These are phyloP conservation scores for Phrynocephalus versicolor DNA, from an alignment of 2,113 vertebrate species.

Conservation along the genomic window DNA sequence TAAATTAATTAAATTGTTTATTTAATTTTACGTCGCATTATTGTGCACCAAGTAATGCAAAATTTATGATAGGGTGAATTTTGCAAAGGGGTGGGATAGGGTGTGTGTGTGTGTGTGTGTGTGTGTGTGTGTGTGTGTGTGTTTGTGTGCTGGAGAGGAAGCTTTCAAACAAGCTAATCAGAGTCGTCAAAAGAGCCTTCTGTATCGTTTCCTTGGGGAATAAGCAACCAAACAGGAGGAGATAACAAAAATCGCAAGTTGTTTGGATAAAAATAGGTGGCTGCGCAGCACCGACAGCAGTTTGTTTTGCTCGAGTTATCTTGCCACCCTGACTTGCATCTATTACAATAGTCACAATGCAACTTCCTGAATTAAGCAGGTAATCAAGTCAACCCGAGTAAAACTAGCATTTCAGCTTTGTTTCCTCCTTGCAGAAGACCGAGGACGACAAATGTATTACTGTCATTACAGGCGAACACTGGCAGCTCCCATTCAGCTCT, in stretches of 20 bases:
- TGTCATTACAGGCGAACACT: slow-evolving; percentile 30
- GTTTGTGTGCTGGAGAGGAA: slow-evolving; percentile 7
- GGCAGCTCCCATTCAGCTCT: background rate
- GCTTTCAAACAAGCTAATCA: slow-evolving; percentile 78
- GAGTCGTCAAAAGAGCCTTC: slow-evolving; percentile 63
- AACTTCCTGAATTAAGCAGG: slow-evolving; percentile 34
- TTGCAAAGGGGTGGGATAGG: background rate
- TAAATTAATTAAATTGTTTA: slow-evolving; percentile 91
- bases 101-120: fast-evolving
- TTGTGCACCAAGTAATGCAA: slow-evolving; percentile 79
- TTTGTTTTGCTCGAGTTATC: slow-evolving; percentile 65
- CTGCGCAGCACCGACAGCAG: slow-evolving; percentile 43
- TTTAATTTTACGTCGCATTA: slow-evolving; percentile 89
- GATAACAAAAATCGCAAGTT: slow-evolving; percentile 55
- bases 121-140: background rate
- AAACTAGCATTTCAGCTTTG: slow-evolving; percentile 53
- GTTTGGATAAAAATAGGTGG: slow-evolving; percentile 51
- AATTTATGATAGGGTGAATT: slow-evolving; percentile 79
- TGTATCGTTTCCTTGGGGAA: slow-evolving; percentile 52
- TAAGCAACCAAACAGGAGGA: slow-evolving; percentile 51
- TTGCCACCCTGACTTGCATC: slow-evolving; percentile 50
- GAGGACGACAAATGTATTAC: background rate
- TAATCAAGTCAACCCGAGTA: slow-evolving; percentile 54
- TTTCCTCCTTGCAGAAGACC: background rate
- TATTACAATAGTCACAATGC: slow-evolving; percentile 41